Evolutionary conservation across 2,888 invertebrate genomes (phyloP).

Genomic region (Acanthosepion pharaonis): DNA sequence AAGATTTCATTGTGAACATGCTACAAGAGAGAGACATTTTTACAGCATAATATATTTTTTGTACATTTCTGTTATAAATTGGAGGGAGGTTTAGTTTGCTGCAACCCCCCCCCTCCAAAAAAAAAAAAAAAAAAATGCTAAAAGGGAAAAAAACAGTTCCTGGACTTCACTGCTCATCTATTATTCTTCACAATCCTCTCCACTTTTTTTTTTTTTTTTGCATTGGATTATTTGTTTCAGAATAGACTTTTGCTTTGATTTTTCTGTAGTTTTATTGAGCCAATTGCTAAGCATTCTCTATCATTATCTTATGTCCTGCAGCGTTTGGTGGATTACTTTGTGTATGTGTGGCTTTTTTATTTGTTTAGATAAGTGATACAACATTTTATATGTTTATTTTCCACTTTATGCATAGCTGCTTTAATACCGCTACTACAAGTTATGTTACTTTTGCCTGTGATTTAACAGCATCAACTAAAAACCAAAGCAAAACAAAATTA

Average conservation of each 20-base stretch:
- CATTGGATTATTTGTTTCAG: background rate
- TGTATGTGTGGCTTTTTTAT: background rate
- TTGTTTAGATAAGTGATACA: conserved; percentile 8
- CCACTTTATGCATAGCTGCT: background rate
- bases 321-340: background rate
- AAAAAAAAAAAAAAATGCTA: background rate
- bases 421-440: background rate
- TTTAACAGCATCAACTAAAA: background rate
- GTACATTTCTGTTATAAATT: background rate
- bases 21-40: background rate
- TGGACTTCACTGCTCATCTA: background rate
- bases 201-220: background rate
- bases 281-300: conserved; percentile 1
- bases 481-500: background rate
- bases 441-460: background rate
- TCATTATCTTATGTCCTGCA: conserved; percentile 22
- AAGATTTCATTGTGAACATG: background rate
- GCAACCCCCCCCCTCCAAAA: background rate
- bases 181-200: background rate
- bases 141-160: background rate
- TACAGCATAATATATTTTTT: background rate
- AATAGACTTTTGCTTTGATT: background rate
- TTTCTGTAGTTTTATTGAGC: background rate
- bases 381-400: background rate
- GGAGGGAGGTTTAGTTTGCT: background rate